Evolutionary conservation across 1,140 invertebrate species (phyloP).

Genomic region (Drosophila repleta): DNA sequence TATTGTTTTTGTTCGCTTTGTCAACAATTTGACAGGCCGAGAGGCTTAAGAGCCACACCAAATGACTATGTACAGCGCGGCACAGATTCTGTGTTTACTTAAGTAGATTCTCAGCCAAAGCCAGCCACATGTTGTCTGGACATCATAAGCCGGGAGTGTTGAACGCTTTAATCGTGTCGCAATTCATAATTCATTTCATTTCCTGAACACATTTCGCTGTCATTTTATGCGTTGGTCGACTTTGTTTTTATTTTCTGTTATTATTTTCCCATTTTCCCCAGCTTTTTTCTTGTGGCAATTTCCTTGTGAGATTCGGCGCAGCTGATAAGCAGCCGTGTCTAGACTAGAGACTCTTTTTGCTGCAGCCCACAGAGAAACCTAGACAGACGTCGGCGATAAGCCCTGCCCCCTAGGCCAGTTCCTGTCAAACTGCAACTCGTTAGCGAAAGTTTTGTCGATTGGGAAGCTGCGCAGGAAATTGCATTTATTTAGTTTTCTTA

Average conservation of each 20-base stretch:
- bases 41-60: conserved; percentile 11
- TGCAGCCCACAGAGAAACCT: conserved; percentile 56
- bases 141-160: conserved; percentile 13
- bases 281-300: conserved; percentile 58
- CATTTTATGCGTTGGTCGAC: conserved; percentile 38
- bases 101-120: conserved; percentile 33
- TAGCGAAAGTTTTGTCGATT: conserved; percentile 36
- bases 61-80: too few species aligned
- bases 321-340: conserved; percentile 67
- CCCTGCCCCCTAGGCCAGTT: conserved; percentile 24
- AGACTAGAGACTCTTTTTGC: conserved; percentile 48
- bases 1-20: conserved; percentile 35
- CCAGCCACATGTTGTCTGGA: conserved; percentile 44
- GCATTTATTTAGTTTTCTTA: neutral
- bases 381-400: conserved; percentile 65
- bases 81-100: neutral
- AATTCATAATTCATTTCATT: conserved; percentile 58
- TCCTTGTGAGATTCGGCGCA: conserved; percentile 63
- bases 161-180: conserved; percentile 10
- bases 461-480: conserved; percentile 29
- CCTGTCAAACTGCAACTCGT: conserved; percentile 35
- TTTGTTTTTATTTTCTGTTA: conserved; percentile 26
- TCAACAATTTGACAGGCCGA: conserved; percentile 36
- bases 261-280: conserved; percentile 8
- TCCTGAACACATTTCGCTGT: conserved; percentile 61